phyloP scores from a whole-genome alignment of 92 coral and sea anemone genomes.

The Pocillopora meandrina region DNA sequence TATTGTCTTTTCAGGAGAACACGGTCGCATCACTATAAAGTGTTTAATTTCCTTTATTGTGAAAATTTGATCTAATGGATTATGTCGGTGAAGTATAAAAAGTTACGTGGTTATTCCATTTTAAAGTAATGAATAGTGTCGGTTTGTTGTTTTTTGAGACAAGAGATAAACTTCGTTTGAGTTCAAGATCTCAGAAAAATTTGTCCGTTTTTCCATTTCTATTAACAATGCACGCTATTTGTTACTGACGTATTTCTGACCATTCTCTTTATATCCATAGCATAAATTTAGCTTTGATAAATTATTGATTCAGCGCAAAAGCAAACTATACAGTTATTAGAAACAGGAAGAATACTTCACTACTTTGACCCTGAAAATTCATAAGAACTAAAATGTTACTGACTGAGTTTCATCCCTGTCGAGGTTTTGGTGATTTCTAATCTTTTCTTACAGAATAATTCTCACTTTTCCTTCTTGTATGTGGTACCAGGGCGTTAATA shows the following conservation, averaged over 20 bases:
- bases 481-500: slow-evolving; percentile 1
- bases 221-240: neutral
- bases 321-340: neutral
- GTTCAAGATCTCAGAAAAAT: neutral
- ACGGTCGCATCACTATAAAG: slow-evolving; percentile 23
- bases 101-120: neutral
- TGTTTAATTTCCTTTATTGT: slow-evolving; percentile 1
- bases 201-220: neutral
- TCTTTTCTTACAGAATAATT: neutral
- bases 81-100: slow-evolving; percentile 1
- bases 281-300: neutral
- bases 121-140: slow-evolving; percentile 5
- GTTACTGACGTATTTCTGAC: neutral
- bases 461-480: neutral
- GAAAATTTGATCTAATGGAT: slow-evolving; percentile 32
- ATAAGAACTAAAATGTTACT: neutral
- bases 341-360: neutral
- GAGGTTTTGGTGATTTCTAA: neutral
- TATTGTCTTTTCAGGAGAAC: neutral
- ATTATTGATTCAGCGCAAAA: slow-evolving; percentile 7
- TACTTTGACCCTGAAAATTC: neutral
- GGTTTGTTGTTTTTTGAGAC: neutral
- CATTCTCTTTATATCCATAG: neutral
- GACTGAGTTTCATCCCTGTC: neutral
- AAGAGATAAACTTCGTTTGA: neutral